Evolutionary conservation across 1,140 invertebrate species (phyloP).

Genomic region (Elymnias hypermnestra): DNA sequence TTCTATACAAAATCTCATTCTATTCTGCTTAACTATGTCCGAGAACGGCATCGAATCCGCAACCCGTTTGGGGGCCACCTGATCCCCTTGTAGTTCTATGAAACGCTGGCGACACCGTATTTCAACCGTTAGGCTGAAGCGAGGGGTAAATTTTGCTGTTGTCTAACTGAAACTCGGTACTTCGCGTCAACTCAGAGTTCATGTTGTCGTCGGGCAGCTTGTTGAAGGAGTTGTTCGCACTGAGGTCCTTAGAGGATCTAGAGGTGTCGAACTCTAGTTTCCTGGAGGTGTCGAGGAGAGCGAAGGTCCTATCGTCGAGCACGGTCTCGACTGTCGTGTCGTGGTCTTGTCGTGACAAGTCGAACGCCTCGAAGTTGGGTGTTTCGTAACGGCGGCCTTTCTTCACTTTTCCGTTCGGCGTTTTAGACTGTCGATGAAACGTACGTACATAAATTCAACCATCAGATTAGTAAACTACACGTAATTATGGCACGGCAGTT

Average conservation of each 20-base stretch:
- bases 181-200: constrained; percentile 53
- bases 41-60: neutral
- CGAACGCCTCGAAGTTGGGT: constrained; percentile 52
- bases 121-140: constrained; percentile 66
- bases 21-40: constrained; percentile 18
- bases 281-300: constrained; percentile 46
- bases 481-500: too few species aligned
- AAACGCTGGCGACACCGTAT: neutral
- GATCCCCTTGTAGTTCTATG: constrained; percentile 50
- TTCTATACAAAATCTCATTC: constrained; percentile 18
- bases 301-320: constrained; percentile 33
- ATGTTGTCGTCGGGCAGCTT: constrained; percentile 66
- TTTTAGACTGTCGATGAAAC: constrained; percentile 47
- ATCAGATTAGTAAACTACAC: too few species aligned
- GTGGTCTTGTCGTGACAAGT: constrained; percentile 57
- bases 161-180: constrained; percentile 32
- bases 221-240: constrained; percentile 34
- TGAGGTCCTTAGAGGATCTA: constrained; percentile 15
- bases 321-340: constrained; percentile 53
- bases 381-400: constrained; percentile 30
- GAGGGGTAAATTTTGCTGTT: constrained; percentile 56
- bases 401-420: constrained; percentile 52
- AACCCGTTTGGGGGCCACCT: constrained; percentile 36
- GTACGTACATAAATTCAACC: neutral
- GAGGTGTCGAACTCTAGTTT: constrained; percentile 29